Base-by-base conservation (phyloP, 2,888 invertebrate species). In the Phoenoteleia sp. region DNA sequence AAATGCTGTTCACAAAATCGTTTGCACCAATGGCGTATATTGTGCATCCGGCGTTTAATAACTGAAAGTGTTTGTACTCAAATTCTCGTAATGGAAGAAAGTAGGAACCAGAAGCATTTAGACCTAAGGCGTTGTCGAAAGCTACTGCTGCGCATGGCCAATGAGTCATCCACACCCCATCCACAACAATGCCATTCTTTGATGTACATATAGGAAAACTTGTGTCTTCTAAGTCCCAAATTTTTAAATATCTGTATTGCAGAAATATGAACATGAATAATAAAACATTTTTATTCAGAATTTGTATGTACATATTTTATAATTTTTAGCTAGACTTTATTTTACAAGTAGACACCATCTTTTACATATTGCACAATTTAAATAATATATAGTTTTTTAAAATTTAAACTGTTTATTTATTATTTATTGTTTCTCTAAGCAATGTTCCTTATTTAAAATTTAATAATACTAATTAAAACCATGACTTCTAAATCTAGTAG, bases 141-240 rank as follows among this genome's bases (percentile, higher is more conserved):
- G 92, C 89, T n/a, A 92, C 87, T 3, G 94, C 86, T 62, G 93
- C 92, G 71, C 94, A 92, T 36, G 95, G 91, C 95, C 95, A 95
- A 87, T 95, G 93, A 5, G 92, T 93, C 75, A 95, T 86, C 95
- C 95, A 95, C 47, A 93, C 88, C 6, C 94, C 94, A 88, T 95
- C 94, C 0, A 94, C 93, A n/a, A 94, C 91, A 11, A 94, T 89
- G 49, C 94, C 94, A 77, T 93, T 94, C 84, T 94, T 94, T 2
- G 87, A 49, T n/a, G 83, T 84, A 33, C 88, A 91, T 25, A 95
- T 90, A 0, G 95, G 94, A 33, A 88, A 89, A 23, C 88, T 91
- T 42, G 92, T 90, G 85, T 95, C 93, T 62, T 94, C 92, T 67
- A 96, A 95, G 92, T 97, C 96, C 97, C 97, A 97, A 74, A 96